These are phyloP conservation scores for Eulemur albifrons DNA, from an alignment of 2,797 vertebrate species.

Conservation along the genomic window DNA sequence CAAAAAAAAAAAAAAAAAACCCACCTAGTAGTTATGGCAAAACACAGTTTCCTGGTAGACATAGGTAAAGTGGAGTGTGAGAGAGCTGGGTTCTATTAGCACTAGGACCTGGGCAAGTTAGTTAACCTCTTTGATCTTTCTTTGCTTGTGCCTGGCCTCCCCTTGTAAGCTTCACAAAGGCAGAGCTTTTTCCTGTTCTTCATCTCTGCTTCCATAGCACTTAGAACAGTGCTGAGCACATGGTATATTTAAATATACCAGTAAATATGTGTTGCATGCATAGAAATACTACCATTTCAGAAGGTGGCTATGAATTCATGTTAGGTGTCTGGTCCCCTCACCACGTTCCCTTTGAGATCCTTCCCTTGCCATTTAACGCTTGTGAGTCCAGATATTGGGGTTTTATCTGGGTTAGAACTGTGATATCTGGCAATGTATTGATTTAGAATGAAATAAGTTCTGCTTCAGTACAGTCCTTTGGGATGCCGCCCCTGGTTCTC, in stretches of 20 bases:
- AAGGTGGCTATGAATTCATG: conserved; percentile 3
- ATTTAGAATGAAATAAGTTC: conserved; percentile 44
- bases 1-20: not conserved
- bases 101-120: not conserved
- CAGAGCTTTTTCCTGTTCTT: not conserved
- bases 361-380: not conserved
- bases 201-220: not conserved
- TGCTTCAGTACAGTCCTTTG: conserved; percentile 29
- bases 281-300: not conserved
- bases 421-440: not conserved
- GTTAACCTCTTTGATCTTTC: not conserved
- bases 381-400: not conserved
- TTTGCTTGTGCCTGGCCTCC: not conserved
- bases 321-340: not conserved
- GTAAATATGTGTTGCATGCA: not conserved
- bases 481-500: not conserved
- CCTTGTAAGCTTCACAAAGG: not conserved
- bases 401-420: conserved; percentile 24
- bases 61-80: not conserved
- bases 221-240: not conserved
- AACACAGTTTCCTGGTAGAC: not conserved
- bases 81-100: not conserved
- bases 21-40: not conserved
- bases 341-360: not conserved
- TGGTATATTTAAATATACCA: too few species aligned